Evolutionary conservation across 2,888 invertebrate genomes (phyloP), one percentile per base, ranked within the genome.

Genomic region (Synanthedon formicaeformis): DNA sequence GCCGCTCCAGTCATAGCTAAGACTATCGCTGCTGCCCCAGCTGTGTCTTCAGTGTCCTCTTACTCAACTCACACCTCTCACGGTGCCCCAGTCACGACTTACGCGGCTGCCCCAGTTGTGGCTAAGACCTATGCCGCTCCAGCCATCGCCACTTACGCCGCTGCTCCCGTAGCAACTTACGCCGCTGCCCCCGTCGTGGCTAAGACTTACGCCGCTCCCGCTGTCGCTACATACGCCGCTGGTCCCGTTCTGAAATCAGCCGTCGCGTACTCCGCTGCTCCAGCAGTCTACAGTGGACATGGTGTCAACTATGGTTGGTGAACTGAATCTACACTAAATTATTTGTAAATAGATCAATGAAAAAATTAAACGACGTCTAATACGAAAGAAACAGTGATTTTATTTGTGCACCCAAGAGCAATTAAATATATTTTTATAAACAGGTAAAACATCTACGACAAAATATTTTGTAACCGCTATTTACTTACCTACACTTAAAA

Each of bases 291-390:
- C 86, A 87, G 88, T 65, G 92, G 90, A 57, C 88, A 90, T 59
- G 92, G 91, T 60, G 89, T 90, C 59, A 88, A 90, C 68, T 92
- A 92, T 72, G 90, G 85, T 62, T 92, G 90, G 89, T 92, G 89
- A 89, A 76, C 75, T 73, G 73, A 70, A 74, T 72, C 69, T 57
- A 60, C 54, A 8, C 54, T 60, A 58, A 45, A 53, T 52, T 54
- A 64, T 56, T 65, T 78, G 71, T 76, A 71, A 71, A 76, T 78
- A 78, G 61, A 70, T 58, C 54, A 69, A 66, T 65, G 55, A 64
- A 60, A 66, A 72, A 58, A 54, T 58, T 62, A 71, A 71, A 75
- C 61, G 69, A 69, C 57, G 62, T 63, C 67, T 64, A 67, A 67
- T 73, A 69, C 61, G 52, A 52, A 54, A 13, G 23, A 16, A 2